A percentile compares a stretch with the other conserved stretches of the same genome.
phyloP scores from a whole-genome alignment of 2,888 invertebrate species.

The Meganola albula region DNA sequence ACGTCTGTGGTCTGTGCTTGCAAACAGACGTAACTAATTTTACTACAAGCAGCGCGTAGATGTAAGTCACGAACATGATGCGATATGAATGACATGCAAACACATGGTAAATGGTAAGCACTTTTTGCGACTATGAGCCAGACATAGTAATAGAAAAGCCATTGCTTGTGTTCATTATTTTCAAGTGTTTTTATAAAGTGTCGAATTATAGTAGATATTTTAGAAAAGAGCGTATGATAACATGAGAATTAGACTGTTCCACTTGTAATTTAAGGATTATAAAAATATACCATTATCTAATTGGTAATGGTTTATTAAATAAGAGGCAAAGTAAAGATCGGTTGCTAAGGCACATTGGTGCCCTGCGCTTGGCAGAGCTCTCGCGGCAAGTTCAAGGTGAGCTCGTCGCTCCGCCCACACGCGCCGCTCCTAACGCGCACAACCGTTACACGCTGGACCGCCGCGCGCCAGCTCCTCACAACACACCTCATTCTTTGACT shows the following conservation, averaged over 20 bases:
- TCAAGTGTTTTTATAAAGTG: too few relatives aligned
- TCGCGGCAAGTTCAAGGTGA: slow-evolving; percentile 77
- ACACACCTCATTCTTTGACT: slow-evolving; percentile 47
- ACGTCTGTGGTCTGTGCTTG: slow-evolving; percentile 40
- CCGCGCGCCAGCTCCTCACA: slow-evolving; percentile 52
- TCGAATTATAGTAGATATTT: too few relatives aligned
- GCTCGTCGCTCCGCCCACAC: slow-evolving; percentile 73
- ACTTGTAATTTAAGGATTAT: too few relatives aligned
- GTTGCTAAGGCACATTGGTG: too few relatives aligned
- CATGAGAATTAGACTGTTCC: too few relatives aligned
- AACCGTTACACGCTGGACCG: slow-evolving; percentile 62
- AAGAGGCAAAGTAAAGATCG: too few relatives aligned
- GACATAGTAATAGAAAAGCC: too few relatives aligned
- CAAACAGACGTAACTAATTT: slow-evolving; percentile 50
- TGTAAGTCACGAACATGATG: slow-evolving; percentile 46
- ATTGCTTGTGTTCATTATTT: too few relatives aligned
- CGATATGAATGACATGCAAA: slow-evolving; percentile 62
- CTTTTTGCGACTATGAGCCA: slow-evolving; percentile 30
- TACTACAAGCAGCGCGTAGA: slow-evolving; percentile 38
- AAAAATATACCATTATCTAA: too few relatives aligned
- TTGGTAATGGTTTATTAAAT: too few relatives aligned
- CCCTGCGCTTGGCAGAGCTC: slow-evolving; percentile 31
- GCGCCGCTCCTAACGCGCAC: slow-evolving; percentile 55
- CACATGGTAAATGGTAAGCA: slow-evolving; percentile 26
- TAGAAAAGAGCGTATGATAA: too few relatives aligned